Evolutionary conservation across 2,113 vertebrate genomes (phyloP), one percentile per base, ranked within the genome.

Genomic region (Muntiacus reevesi): DNA sequence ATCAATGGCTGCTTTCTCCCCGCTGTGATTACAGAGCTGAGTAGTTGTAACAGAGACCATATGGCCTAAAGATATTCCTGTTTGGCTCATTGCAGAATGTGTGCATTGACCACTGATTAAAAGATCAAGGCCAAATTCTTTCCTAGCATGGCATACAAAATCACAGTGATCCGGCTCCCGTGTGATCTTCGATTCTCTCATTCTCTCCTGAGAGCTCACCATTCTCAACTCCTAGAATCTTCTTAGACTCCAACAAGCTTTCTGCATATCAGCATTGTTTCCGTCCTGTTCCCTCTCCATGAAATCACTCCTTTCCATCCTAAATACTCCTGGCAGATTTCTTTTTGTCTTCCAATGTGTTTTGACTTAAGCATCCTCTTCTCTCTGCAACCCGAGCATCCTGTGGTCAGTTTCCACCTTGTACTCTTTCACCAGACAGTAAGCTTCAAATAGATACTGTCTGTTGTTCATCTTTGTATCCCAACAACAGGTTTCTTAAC

Each of bases 61-160:
- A 21, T 81, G 79, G 50, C 40, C 79, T 50, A 54, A 57, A 52
- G 45, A 84, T 57, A 47, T 93, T 95, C 62, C 62, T 79, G 0
- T 91, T 62, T 91, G 71, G 30, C 11, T 91, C 87, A 67, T 67
- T 91, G 64, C 16, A 96, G 86, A 95, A 93, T 62, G 87, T 59
- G n/a, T 54, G 95, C 86, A 64, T 59, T 33, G 9, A 86, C 43
- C 40, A 30, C 90, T 85, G 50, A 67, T 59, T 33, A 52, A 91
- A 60, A 95, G 84, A 45, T 96, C 59, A 60, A 43, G 12, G 88
- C 33, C 40, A 60, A 19, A 91, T 23, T 60, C 54, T 67, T 87
- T 64, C 25, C 36, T 67, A 43, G 19, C 52, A 9, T 64, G 40
- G 43, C 52, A 11, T 7, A 36, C 52, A 79, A 47, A 79, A 28